These are phyloP conservation scores for Sepiola atlantica DNA, from an alignment of 2,888 invertebrate genomes.

Conservation along the genomic window DNA sequence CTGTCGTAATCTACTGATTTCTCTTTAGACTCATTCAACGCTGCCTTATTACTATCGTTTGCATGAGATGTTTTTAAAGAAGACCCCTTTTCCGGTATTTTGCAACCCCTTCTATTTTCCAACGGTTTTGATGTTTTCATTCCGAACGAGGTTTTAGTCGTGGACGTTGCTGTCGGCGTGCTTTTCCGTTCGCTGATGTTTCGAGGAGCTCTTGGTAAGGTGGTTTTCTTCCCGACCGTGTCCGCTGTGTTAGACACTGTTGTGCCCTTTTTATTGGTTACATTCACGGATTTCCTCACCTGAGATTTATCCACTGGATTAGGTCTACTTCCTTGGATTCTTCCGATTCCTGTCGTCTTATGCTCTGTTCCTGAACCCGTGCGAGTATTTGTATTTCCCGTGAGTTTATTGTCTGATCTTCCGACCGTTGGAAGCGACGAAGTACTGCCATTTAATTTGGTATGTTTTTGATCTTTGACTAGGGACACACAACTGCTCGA, in stretches of 20 bases:
- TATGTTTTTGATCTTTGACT: background rate
- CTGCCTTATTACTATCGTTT: background rate
- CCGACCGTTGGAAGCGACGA: background rate
- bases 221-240: background rate
- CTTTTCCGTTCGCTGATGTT: background rate
- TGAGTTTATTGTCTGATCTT: background rate
- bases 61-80: background rate
- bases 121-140: constrained; percentile 23
- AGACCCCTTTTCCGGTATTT: background rate
- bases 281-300: background rate
- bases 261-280: background rate
- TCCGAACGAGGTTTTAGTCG: background rate
- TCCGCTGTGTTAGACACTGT: background rate
- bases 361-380: background rate
- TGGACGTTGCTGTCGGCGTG: background rate
- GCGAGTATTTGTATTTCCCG: background rate
- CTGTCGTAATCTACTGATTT: background rate
- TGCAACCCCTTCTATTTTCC: background rate
- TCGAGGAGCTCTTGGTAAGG: background rate
- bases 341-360: background rate
- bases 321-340: background rate
- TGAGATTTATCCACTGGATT: background rate
- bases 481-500: constrained; percentile 2
- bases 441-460: background rate
- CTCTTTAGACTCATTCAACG: background rate